Conservation (phyloP, 1,140 invertebrate species). For the Gryllus bimaculatus region DNA sequence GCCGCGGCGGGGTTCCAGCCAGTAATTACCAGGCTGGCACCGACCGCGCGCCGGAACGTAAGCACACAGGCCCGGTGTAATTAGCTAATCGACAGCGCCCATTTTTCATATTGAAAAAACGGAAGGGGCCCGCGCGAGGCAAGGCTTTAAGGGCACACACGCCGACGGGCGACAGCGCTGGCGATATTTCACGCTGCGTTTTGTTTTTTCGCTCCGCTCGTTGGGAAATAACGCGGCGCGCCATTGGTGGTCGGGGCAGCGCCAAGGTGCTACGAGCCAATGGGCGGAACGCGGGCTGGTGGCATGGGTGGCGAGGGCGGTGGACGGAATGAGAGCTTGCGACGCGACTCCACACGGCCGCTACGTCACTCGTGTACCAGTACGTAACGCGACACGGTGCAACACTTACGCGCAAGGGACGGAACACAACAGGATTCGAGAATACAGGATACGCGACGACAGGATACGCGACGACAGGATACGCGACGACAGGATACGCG, state of each 20-base stretch:
- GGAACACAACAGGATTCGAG: too few species aligned
- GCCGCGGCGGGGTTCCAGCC: not conserved
- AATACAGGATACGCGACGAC: too few species aligned
- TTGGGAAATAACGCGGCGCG: not conserved
- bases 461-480: too few species aligned
- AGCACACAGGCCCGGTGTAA: not conserved
- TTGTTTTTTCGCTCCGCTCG: not conserved
- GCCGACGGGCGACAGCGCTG: not conserved
- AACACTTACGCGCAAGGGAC: too few species aligned
- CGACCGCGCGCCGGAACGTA: not conserved
- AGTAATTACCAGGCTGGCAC: not conserved
- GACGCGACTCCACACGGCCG: too few species aligned
- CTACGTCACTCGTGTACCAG: too few species aligned
- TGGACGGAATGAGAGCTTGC: too few species aligned
- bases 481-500: too few species aligned
- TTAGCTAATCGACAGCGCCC: constrained; percentile 2
- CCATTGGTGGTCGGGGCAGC: not conserved
- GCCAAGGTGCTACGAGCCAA: not conserved
- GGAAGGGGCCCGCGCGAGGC: not conserved
- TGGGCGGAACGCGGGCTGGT: not conserved
- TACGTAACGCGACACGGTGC: too few species aligned
- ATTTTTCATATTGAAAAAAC: not conserved
- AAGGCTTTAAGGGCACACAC: not conserved
- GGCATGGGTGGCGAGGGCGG: not conserved
- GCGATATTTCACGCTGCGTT: not conserved